These are phyloP conservation scores for Apodemus agrarius DNA, from an alignment of 2,797 vertebrate species.

Conservation along the genomic window DNA sequence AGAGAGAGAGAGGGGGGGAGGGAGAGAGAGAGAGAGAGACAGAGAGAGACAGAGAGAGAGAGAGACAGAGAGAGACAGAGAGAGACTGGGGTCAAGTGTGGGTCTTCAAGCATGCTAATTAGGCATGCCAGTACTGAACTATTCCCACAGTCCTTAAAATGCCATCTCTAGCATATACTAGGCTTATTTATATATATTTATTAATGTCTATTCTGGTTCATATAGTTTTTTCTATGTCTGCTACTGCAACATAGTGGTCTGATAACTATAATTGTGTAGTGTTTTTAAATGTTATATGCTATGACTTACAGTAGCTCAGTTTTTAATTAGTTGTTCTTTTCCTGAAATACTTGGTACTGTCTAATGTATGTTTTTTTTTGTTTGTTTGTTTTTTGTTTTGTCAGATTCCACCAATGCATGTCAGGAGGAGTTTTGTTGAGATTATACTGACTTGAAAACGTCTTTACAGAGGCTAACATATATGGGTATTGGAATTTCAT, in stretches of 20 bases:
- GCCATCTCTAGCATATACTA: neutral
- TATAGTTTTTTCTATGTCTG: conserved; percentile 7
- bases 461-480: conserved; percentile 2
- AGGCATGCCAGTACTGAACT: neutral
- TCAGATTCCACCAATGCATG: conserved; percentile 10
- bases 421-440: conserved; percentile 1
- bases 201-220: neutral
- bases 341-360: conserved; percentile 14
- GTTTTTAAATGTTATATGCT: neutral
- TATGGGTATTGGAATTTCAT: conserved; percentile 19
- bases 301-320: conserved; percentile 24
- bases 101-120: neutral
- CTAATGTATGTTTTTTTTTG: neutral
- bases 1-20: neutral
- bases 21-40: neutral
- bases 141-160: neutral
- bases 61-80: neutral
- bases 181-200: neutral
- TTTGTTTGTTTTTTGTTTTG: neutral
- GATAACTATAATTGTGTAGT: neutral
- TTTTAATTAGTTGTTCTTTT: conserved; percentile 27
- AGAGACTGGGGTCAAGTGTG: neutral
- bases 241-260: neutral
- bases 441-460: conserved; percentile 29
- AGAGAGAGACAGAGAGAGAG: too few relatives aligned